Conservation (phyloP, 1,140 invertebrate species). For the Solenopsis fugax region DNA sequence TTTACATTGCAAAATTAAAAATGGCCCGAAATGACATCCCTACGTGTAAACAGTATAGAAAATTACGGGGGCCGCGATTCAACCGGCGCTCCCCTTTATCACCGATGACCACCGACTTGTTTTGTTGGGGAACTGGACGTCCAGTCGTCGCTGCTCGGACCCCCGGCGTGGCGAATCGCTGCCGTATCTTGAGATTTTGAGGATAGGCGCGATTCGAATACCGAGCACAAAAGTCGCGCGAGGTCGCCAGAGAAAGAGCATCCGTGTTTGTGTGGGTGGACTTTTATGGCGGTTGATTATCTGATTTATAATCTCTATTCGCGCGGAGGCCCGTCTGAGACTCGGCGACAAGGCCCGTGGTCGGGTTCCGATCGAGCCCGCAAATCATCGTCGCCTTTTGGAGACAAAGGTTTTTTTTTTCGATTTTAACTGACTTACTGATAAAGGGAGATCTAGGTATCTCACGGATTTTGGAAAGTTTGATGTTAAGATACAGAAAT, state of each 20-base stretch:
- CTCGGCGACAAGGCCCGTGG: background rate
- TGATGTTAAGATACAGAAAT: too few species aligned
- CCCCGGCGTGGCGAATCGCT: conserved; percentile 66
- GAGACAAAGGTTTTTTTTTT: conserved; percentile 20
- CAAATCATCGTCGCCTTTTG: conserved; percentile 36
- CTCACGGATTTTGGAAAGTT: too few species aligned
- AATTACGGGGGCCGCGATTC: conserved; percentile 18
- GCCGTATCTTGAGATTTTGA: conserved; percentile 59
- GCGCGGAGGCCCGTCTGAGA: background rate
- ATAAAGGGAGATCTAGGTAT: background rate
- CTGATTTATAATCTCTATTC: conserved; percentile 77
- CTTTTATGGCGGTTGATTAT: conserved; percentile 78
- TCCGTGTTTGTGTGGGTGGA: conserved; percentile 70
- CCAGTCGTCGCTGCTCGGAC: background rate
- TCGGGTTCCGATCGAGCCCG: conserved; percentile 38
- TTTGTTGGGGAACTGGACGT: conserved; percentile 63
- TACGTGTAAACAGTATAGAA: conserved; percentile 60
- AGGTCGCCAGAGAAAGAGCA: conserved; percentile 56
- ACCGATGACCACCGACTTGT: conserved; percentile 45
- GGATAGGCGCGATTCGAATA: conserved; percentile 48
- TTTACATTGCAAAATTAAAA: conserved; percentile 22
- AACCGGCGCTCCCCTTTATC: conserved; percentile 68
- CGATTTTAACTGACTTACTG: conserved; percentile 6
- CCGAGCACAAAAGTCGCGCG: conserved; percentile 55
- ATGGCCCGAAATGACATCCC: background rate